Base-by-base conservation (phyloP, 2,113 vertebrate genomes). In the Poecile atricapillus region DNA sequence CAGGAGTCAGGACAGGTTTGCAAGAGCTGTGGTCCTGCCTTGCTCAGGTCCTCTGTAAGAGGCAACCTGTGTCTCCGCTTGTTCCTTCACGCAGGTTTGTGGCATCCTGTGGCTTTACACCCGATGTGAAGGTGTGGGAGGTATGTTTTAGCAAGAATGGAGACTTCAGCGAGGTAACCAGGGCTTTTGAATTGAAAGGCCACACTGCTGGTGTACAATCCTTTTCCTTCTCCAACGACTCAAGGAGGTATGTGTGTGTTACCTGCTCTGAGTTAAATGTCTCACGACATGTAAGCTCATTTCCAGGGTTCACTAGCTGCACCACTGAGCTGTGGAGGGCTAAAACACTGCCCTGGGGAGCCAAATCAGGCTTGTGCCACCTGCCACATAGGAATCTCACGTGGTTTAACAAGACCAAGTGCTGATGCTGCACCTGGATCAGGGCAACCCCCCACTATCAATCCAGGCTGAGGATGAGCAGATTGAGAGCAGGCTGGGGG, bases 61-160 rank as follows among this genome's bases (percentile, higher is more conserved):
- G 25, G 16, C 70, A 43, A 33, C 30, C 52, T 11, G 7, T 76
- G 27, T 46, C 17, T 86, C 74, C 63, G 4, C 75, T 87, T 35
- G 43, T 63, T 92, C 8, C 13, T 87, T 79, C 35, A 21, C 2
- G 43, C 93, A 99, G 99, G 97, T 99, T 99, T 90, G 99, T 99
- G 30, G 99, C 98, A 2, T 99, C 99, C 0, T 99, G 99, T 53
- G 99, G 99, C 65, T 99, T 99, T 81, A 99, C 99, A 15, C 99
- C 99, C 0, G 99, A 99, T 2, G 99, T 99, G 64, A 99, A 99
- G 93, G 98, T 99, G 59, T 99, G 99, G 99, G 99, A 99, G 82
- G 98, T 99, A 55, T 99, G 98, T 97, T 99, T 99, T 63, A 96
- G 96, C 49, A 99, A 99, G 95, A 97, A 97, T 0, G 99, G 99